Percentiles rank a stretch among this genome's conserved stretches.
These are phyloP conservation scores for Ophthalmotilapia sp. DNA, from an alignment of 2,113 vertebrate species.

Conservation along the genomic window DNA sequence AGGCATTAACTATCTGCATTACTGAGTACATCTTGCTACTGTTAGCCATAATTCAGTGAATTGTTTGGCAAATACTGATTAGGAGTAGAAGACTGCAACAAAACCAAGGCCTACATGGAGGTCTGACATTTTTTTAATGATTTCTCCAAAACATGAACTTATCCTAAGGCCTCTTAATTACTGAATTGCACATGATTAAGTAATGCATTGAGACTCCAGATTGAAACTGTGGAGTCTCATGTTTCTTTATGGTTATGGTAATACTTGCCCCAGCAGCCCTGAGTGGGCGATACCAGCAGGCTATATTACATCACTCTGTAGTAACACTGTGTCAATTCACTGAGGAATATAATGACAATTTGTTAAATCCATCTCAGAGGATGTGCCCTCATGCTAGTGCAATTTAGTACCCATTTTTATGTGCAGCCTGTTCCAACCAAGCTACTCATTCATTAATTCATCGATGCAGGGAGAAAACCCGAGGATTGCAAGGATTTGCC, in stretches of 20 bases:
- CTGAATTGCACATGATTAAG: not conserved
- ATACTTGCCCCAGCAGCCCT: not conserved
- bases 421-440: not conserved
- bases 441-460: not conserved
- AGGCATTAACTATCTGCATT: not conserved
- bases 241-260: not conserved
- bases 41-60: not conserved
- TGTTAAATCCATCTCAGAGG: conserved; percentile 19
- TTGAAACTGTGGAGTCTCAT: not conserved
- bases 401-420: not conserved
- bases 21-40: not conserved
- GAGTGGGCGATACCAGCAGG: conserved; percentile 12
- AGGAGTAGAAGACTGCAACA: not conserved
- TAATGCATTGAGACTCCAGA: not conserved
- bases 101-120: not conserved
- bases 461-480: fast-evolving
- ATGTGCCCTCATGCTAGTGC: not conserved
- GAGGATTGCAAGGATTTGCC: not conserved
- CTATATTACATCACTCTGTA: conserved; percentile 18
- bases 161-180: not conserved
- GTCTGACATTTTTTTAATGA: not conserved
- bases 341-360: conserved; percentile 5
- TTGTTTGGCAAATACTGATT: not conserved
- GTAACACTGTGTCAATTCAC: not conserved
- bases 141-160: not conserved